Conservation (phyloP, 2,888 invertebrate genomes). For the Brachynemurus nebulosus region DNA sequence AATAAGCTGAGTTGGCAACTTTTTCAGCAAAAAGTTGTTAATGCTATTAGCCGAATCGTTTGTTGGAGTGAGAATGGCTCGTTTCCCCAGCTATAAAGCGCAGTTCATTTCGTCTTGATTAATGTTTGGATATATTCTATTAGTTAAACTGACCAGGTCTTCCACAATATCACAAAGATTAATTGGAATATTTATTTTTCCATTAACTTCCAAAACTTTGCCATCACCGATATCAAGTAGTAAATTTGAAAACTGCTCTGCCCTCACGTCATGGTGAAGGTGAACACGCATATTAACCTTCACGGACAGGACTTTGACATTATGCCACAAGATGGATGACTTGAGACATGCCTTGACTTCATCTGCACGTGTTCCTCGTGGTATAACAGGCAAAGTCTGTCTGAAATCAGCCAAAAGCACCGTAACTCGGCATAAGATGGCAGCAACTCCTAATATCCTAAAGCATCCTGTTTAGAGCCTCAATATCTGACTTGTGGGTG, state of each 20-base stretch:
- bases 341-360: slow-evolving; percentile 11
- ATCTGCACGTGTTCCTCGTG: slow-evolving; percentile 10
- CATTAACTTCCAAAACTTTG: background rate
- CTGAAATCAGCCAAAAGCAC: slow-evolving; percentile 11
- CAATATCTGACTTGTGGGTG: slow-evolving; percentile 20
- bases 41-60: slow-evolving; percentile 7
- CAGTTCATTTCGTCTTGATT: background rate
- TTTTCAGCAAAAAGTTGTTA: slow-evolving; percentile 2
- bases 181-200: slow-evolving; percentile 4
- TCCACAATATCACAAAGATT: slow-evolving; percentile 5
- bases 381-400: slow-evolving; percentile 12
- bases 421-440: slow-evolving; percentile 7
- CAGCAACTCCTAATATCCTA: slow-evolving; percentile 18
- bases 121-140: slow-evolving; percentile 6
- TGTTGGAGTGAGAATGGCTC: slow-evolving; percentile 13
- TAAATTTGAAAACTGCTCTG: background rate
- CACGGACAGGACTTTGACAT: slow-evolving; percentile 5
- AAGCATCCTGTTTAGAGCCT: slow-evolving; percentile 22
- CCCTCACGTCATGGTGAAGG: background rate
- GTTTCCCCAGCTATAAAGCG: slow-evolving; percentile 5
- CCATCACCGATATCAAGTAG: slow-evolving; percentile 1
- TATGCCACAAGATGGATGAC: slow-evolving; percentile 3
- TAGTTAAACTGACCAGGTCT: slow-evolving; percentile 3
- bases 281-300: slow-evolving; percentile 6
- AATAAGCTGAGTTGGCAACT: slow-evolving; percentile 9